A percentile compares a stretch with the other conserved stretches of the same genome.
Conservation (phyloP, 2,113 vertebrate species). For the Tragulus kanchil region DNA sequence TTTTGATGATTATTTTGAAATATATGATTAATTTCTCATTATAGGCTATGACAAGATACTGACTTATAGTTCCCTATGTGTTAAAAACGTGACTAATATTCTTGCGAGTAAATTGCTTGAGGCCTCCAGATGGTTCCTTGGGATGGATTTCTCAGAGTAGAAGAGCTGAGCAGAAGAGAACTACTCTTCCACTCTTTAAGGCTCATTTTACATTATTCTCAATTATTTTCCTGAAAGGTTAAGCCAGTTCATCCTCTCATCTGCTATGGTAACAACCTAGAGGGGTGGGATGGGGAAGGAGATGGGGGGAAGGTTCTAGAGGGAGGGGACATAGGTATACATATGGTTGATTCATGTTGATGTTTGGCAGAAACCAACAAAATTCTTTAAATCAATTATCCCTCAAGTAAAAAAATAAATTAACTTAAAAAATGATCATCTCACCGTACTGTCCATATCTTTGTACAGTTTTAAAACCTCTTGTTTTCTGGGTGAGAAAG, state of each 20-base stretch:
- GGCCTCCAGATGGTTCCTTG: neutral
- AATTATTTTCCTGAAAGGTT: slow-evolving; percentile 5
- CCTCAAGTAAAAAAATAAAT: too few species aligned
- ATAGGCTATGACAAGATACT: neutral
- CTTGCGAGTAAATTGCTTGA: neutral
- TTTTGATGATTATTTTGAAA: neutral
- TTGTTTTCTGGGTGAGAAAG: neutral
- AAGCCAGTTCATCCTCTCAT: neutral
- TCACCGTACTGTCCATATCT: neutral
- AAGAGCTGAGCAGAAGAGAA: neutral
- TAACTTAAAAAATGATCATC: neutral
- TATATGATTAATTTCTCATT: slow-evolving; percentile 19
- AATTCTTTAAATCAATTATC: too few species aligned
- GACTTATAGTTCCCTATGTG: neutral
- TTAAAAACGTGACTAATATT: slow-evolving; percentile 47
- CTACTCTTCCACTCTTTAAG: neutral
- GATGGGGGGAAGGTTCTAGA: too few species aligned
- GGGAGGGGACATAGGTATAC: too few species aligned
- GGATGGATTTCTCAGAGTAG: neutral
- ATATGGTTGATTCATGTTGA: too few species aligned
- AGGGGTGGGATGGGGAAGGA: too few species aligned
- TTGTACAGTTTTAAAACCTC: slow-evolving; percentile 14
- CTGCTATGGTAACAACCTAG: neutral
- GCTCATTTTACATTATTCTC: neutral
- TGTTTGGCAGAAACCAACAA: too few species aligned